Percentiles rank a stretch among this genome's conserved stretches.
Conservation (phyloP, 1,140 invertebrate genomes). For the Formica selysi region DNA sequence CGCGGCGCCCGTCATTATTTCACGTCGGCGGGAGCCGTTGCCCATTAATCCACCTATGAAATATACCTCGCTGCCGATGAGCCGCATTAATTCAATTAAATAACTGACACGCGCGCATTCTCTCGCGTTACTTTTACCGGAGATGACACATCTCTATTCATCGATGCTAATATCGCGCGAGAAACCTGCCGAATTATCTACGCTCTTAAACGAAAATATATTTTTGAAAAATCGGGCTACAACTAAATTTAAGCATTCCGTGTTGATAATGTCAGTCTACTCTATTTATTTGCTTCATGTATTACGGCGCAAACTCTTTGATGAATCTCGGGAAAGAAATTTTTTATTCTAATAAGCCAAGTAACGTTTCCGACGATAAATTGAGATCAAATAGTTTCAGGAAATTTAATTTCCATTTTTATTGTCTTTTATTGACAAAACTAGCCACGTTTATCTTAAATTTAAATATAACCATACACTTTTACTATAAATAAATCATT, state of each 20-base stretch:
- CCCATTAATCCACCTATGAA: slow-evolving; percentile 59
- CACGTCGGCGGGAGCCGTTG: slow-evolving; percentile 16
- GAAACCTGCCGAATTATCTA: background rate
- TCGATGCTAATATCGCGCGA: background rate
- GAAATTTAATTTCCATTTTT: slow-evolving; percentile 26
- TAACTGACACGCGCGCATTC: background rate
- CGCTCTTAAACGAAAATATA: background rate
- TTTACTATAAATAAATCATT: background rate
- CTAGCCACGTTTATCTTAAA: background rate
- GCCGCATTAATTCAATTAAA: slow-evolving; percentile 44
- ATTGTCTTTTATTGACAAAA: background rate
- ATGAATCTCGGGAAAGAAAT: slow-evolving; percentile 1
- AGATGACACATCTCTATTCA: background rate
- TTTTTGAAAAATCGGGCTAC: background rate
- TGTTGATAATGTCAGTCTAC: background rate
- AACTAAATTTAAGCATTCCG: background rate
- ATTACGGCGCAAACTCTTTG: background rate
- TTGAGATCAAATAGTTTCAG: background rate
- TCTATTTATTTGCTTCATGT: background rate
- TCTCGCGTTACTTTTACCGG: background rate
- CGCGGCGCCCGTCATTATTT: slow-evolving; percentile 56
- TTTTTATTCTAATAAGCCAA: background rate
- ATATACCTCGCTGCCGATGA: slow-evolving; percentile 46
- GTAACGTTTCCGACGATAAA: background rate
- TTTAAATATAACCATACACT: background rate